Evolutionary conservation across 2,113 vertebrate species (phyloP), one percentile per base, ranked within the genome.

Genomic region (Sylvilagus bachmani): DNA sequence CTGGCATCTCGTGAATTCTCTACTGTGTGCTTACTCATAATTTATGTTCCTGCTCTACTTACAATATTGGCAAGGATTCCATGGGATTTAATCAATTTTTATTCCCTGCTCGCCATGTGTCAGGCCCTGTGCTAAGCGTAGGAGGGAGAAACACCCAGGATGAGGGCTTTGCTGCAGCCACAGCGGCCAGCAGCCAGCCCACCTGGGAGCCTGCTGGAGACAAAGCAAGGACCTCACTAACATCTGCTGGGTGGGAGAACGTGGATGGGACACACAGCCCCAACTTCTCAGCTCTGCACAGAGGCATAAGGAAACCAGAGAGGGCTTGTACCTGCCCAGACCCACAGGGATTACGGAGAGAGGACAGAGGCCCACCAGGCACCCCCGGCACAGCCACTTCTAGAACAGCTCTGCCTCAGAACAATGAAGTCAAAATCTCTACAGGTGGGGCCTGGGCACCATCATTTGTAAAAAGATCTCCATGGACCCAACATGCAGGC

Each of bases 271-370:
- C 80, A 55, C 2, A 21, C 5, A 27, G 38, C 36, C 67, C 70
- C 8, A 62, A 10, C 44, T 49, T 87, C 0, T 1, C 36, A 58
- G 38, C n/a, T 38, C 71, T 27, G 3, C 29, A 17, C 38, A 74
- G 31, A 82, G 78, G 49, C 19, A 25, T 33, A 33, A 33, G 21
- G 75, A 81, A 81, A 31, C 29, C 5, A 2, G 61, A 21, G 29
- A 1, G 17, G 24, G 6, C 0, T 0, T 25, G 11, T 11, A 9
- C 21, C n/a, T 38, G 33, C 44, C 25, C 5, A 14, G 17, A 36
- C 61, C n/a, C 1, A 3, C 4, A 5, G 66, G 29, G 12, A n/a
- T 19, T 0, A 3, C 2, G 14, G 19, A 36, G 11, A 2, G 4
- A 6, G 49, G 6, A 10, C 24, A 25, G 27, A 33, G 31, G 53